Evolutionary conservation across 2,113 vertebrate genomes (phyloP).

Genomic region (Struthio camelus): DNA sequence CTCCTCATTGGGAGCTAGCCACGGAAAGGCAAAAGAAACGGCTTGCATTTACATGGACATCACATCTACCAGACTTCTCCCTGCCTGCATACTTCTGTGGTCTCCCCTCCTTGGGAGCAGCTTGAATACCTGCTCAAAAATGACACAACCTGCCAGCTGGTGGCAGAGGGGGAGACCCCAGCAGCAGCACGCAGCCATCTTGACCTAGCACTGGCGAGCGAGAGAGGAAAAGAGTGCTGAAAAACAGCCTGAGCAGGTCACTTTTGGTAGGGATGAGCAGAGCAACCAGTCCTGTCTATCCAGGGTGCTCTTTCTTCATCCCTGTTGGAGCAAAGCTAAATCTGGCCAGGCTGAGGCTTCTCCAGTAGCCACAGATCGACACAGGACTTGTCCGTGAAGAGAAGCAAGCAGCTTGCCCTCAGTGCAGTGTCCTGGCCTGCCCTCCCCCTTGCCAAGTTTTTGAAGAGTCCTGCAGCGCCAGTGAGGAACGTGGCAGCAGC

Average conservation of each 20-base stretch:
- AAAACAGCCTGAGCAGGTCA: neutral
- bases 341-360: neutral
- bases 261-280: neutral
- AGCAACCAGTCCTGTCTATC: accelerated
- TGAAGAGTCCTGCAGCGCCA: neutral
- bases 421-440: neutral
- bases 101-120: accelerated
- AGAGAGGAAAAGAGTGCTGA: too few relatives aligned
- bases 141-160: neutral
- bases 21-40: neutral
- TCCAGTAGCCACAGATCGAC: neutral
- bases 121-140: neutral
- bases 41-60: neutral
- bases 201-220: too few relatives aligned
- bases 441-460: neutral
- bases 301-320: neutral
- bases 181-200: too few relatives aligned
- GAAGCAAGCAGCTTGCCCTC: neutral
- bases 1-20: neutral
- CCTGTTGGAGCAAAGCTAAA: neutral
- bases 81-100: neutral
- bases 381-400: accelerated
- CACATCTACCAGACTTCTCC: neutral
- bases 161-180: too few relatives aligned
- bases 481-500: accelerated